These are phyloP conservation scores for Rhopalosiphum maidis DNA, from an alignment of 1,140 invertebrate species.

Conservation along the genomic window DNA sequence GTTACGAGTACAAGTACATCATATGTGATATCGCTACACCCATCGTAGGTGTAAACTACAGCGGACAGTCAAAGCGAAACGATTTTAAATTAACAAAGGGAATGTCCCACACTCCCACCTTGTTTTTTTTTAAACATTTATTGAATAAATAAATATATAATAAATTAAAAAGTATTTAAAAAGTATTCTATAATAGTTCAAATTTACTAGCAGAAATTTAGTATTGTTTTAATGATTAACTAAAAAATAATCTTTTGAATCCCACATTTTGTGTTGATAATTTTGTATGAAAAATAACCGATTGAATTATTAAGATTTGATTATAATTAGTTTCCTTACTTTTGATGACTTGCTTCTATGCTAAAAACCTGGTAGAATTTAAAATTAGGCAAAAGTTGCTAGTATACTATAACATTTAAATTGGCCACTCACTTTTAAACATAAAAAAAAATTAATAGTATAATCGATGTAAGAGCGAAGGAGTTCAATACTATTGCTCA, in stretches of 20 bases:
- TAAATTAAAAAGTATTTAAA: background rate
- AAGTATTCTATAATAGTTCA: background rate
- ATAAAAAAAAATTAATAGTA: background rate
- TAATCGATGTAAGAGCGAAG: background rate
- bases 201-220: background rate
- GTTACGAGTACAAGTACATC: no score
- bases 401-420: background rate
- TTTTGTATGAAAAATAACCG: background rate
- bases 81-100: background rate
- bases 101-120: no score
- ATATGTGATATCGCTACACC: background rate
- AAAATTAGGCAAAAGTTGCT: background rate
- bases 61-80: background rate
- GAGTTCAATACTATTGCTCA: background rate
- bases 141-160: background rate
- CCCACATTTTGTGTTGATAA: background rate
- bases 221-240: background rate
- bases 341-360: background rate
- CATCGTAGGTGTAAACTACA: background rate
- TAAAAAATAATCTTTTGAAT: background rate
- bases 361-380: background rate
- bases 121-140: background rate
- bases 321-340: background rate
- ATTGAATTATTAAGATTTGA: background rate
- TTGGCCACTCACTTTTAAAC: background rate